These are phyloP conservation scores for Salvator merianae DNA, from an alignment of 2,113 vertebrate species.

Conservation along the genomic window DNA sequence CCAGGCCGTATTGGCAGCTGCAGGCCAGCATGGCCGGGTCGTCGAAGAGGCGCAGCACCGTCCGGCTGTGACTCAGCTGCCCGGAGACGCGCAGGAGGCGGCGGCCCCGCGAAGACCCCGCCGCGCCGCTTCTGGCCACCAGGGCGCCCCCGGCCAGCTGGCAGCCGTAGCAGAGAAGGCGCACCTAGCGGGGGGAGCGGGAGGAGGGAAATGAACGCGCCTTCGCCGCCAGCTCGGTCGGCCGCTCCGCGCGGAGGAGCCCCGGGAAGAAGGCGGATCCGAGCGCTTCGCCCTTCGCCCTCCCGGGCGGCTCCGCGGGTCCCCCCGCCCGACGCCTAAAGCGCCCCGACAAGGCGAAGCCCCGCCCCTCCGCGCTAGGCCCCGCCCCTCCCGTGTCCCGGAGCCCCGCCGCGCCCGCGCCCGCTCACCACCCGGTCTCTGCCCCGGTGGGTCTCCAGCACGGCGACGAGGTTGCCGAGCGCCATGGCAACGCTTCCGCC, in stretches of 20 bases:
- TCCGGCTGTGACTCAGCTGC: slow-evolving; percentile 89
- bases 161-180: slow-evolving; percentile 85
- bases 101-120: slow-evolving; percentile 69
- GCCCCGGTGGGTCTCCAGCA: slow-evolving; percentile 87
- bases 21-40: slow-evolving; percentile 87
- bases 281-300: no score
- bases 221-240: no score
- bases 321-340: no score
- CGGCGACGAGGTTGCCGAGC: slow-evolving; percentile 72
- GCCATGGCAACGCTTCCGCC: slow-evolving; percentile 76
- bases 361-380: neutral
- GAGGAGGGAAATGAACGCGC: no score
- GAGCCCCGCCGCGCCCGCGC: accelerated
- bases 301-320: no score
- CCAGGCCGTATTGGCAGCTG: slow-evolving; percentile 85
- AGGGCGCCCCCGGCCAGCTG: slow-evolving; percentile 87
- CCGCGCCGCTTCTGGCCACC: slow-evolving; percentile 50
- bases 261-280: no score
- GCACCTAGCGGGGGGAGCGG: slow-evolving; percentile 72
- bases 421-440: slow-evolving; percentile 89
- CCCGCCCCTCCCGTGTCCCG: no score
- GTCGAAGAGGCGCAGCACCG: slow-evolving; percentile 89
- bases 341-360: no score
- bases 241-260: no score
- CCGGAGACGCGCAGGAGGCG: slow-evolving; percentile 83